Evolutionary conservation across 2,888 invertebrate species (phyloP).

Genomic region (Drosophila falleni): DNA sequence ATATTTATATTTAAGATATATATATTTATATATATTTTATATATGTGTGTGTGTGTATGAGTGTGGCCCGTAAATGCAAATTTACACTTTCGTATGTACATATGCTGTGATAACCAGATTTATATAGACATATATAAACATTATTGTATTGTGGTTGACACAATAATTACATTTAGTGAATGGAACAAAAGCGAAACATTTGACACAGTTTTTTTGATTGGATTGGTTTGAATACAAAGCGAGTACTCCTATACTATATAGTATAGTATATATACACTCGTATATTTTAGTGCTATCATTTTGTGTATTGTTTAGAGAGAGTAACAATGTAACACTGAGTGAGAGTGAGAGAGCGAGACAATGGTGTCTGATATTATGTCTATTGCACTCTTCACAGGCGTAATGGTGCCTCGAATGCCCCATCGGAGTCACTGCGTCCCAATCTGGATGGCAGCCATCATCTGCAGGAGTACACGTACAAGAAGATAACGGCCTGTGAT

Average conservation of each 20-base stretch:
- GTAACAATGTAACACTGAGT: neutral
- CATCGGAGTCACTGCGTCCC: conserved; percentile 84
- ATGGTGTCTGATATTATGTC: conserved; percentile 27
- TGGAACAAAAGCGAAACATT: conserved; percentile 53
- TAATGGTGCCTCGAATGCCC: conserved; percentile 89
- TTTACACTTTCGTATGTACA: conserved; percentile 37
- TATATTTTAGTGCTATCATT: conserved; percentile 12
- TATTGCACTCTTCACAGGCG: conserved; percentile 86
- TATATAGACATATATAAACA: conserved; percentile 38
- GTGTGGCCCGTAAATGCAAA: conserved; percentile 42
- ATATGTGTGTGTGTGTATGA: neutral
- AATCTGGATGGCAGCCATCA: conserved; percentile 88
- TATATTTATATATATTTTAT: conserved; percentile 6
- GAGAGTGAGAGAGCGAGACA: neutral
- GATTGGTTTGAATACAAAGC: conserved; percentile 28
- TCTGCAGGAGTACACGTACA: conserved; percentile 97
- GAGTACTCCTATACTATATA: neutral
- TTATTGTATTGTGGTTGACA: conserved; percentile 55
- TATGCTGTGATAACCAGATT: conserved; percentile 40
- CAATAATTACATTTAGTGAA: conserved; percentile 54
- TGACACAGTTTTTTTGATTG: conserved; percentile 40
- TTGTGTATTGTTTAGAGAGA: conserved; percentile 16
- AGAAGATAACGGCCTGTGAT: conserved; percentile 97
- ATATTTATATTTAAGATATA: conserved; percentile 35
- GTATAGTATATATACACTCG: no score